phyloP scores from a whole-genome alignment of 2,113 vertebrate species.

The Raja brachyura region DNA sequence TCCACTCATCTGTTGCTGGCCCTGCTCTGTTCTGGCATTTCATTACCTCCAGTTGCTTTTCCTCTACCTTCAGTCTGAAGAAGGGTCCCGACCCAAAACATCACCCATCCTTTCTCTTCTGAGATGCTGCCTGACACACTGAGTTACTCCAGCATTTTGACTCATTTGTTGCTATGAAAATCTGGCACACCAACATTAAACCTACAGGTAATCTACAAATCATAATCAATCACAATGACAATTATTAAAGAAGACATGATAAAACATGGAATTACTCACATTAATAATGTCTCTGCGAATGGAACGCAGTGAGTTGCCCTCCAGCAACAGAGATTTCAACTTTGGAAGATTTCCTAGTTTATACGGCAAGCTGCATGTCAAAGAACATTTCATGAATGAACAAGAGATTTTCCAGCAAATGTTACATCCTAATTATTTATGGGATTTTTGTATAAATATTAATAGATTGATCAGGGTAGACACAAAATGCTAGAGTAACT shows the following conservation, averaged over 20 bases:
- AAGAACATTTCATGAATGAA: not conserved
- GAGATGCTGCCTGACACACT: too few species aligned
- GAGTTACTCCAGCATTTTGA: too few species aligned
- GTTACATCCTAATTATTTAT: not conserved
- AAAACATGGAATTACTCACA: constrained; percentile 55
- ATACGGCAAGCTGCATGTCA: constrained; percentile 70
- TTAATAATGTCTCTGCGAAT: constrained; percentile 83
- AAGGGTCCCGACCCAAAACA: too few species aligned
- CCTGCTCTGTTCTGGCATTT: too few species aligned
- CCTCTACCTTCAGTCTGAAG: too few species aligned
- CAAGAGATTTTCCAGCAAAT: not conserved
- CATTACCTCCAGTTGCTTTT: too few species aligned
- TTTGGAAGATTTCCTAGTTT: constrained; percentile 74
- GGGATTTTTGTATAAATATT: not conserved
- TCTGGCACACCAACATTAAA: too few species aligned
- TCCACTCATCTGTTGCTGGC: too few species aligned
- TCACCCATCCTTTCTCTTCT: too few species aligned
- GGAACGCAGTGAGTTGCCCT: constrained; percentile 84
- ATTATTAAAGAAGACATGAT: not conserved
- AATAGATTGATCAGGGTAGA: not conserved
- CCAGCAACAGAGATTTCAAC: constrained; percentile 76
- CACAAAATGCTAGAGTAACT: too few species aligned
- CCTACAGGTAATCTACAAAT: too few species aligned
- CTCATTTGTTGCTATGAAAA: too few species aligned
- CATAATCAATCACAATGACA: not conserved